phyloP scores from a whole-genome alignment of 2,888 invertebrate species.

The Coelinius sp. region DNA sequence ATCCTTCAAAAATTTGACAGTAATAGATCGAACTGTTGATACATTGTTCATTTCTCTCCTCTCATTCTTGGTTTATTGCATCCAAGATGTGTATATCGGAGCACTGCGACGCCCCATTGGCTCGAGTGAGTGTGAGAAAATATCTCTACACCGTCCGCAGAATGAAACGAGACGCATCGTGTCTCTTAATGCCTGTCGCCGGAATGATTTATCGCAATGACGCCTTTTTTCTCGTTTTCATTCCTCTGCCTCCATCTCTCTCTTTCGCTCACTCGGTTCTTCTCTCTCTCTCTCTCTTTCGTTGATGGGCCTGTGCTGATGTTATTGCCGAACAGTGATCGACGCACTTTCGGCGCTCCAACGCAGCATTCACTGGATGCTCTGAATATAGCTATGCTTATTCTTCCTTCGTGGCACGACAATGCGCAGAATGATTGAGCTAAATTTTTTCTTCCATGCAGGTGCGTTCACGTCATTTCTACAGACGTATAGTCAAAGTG shows the following conservation, averaged over 20 bases:
- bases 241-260: not conserved
- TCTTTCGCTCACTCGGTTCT: not conserved
- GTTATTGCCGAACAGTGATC: not conserved
- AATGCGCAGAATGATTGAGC: slow-evolving; percentile 23
- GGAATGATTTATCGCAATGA: slow-evolving; percentile 65
- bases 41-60: slow-evolving; percentile 1
- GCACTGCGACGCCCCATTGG: slow-evolving; percentile 35
- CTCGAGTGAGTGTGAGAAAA: slow-evolving; percentile 54
- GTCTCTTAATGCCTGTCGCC: slow-evolving; percentile 61
- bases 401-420: not conserved
- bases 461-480: not conserved
- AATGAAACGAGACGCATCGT: slow-evolving; percentile 45
- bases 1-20: not conserved
- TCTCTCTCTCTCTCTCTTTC: not conserved
- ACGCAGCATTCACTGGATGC: not conserved
- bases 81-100: slow-evolving; percentile 4
- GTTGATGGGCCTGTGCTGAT: not conserved
- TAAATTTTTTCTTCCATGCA: slow-evolving; percentile 8
- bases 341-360: not conserved
- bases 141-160: slow-evolving; percentile 43
- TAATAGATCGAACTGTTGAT: slow-evolving; percentile 1
- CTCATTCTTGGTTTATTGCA: slow-evolving; percentile 1
- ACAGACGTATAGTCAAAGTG: not conserved
- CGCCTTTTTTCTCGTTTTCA: slow-evolving; percentile 50
- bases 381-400: not conserved